Base-by-base conservation (phyloP, 2,797 vertebrate genomes). In the Poliocrania exsul region DNA sequence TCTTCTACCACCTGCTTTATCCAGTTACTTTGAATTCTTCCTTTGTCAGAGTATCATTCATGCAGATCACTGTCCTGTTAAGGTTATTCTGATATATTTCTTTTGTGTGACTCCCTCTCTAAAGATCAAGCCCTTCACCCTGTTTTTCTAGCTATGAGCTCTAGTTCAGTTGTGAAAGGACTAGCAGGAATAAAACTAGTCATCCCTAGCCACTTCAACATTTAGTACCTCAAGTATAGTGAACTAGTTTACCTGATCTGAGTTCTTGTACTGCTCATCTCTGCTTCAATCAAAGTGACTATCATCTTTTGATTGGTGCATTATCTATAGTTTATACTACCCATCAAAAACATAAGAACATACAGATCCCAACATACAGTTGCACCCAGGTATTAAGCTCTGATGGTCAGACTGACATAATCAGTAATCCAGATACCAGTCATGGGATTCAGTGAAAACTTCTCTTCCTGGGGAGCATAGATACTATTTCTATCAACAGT, bases 51-150 rank as follows among this genome's bases (percentile, higher is more conserved):
- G 16, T 66, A 94, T 95, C 66, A n/a, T 58, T 97, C 93, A 88
- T 94, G 90, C 83, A 95, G 75, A 96, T 96, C 74, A 58, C 75
- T 85, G 70, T 95, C 94, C 90, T 93, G 64, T 70, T 94, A 77
- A 86, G 74, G 70, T 88, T 93, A 84, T 92, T 87, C 64, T 91
- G 88, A 92, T 94, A 53, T 72, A 92, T 95, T 91, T 56, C 50
- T 26, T 94, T 92, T 92, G n/a, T 85, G 50, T 81, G 73, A 51
- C 28, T 93, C 16, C 9, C 31, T 69, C n/a, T 95, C 83, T 93
- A 84, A 94, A 95, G 91, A 96, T 90, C 89, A 90, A 56, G 72
- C 46, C 62, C 62, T 94, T 87, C 71, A 88, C 67, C 90, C 92
- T 93, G 73, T 70, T 84, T 75, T 44, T 93, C 62, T 44, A 74